Evolutionary conservation across 2,797 vertebrate species (phyloP).

Genomic region (Xerus rutilus): DNA sequence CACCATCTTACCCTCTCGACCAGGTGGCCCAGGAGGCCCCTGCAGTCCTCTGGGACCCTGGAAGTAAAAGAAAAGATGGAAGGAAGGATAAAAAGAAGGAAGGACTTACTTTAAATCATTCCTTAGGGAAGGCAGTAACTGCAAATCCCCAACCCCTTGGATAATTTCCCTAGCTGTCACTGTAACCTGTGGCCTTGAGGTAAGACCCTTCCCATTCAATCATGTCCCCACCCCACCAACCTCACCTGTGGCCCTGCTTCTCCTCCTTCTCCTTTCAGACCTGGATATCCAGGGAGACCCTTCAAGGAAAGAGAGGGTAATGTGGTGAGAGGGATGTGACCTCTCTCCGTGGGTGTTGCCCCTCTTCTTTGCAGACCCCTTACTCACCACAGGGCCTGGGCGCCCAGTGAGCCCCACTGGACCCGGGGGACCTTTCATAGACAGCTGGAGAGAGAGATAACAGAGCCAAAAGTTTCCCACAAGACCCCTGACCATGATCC

Average conservation of each 20-base stretch:
- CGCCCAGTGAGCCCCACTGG: constrained; percentile 92
- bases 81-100: not conserved
- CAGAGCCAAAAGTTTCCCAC: not conserved
- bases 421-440: constrained; percentile 94
- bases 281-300: constrained; percentile 89
- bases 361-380: not conserved
- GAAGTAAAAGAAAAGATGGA: not conserved
- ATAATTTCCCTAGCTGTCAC: not conserved
- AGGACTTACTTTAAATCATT: not conserved
- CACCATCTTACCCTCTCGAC: constrained; percentile 93
- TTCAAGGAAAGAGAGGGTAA: constrained; percentile 67
- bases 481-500: not conserved
- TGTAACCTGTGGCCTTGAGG: not conserved
- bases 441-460: constrained; percentile 87
- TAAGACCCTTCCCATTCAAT: not conserved
- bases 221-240: not conserved
- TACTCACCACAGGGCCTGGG: constrained; percentile 93
- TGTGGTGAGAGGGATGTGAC: not conserved
- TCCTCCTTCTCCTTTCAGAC: constrained; percentile 90
- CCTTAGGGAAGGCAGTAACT: not conserved
- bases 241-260: constrained; percentile 80
- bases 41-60: constrained; percentile 93
- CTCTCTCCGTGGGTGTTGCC: rapidly evolving
- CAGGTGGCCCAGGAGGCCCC: constrained; percentile 89
- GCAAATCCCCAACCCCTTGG: not conserved